phyloP scores from a whole-genome alignment of 2,888 invertebrate genomes.

The Caenorhabditis auriculariae region DNA sequence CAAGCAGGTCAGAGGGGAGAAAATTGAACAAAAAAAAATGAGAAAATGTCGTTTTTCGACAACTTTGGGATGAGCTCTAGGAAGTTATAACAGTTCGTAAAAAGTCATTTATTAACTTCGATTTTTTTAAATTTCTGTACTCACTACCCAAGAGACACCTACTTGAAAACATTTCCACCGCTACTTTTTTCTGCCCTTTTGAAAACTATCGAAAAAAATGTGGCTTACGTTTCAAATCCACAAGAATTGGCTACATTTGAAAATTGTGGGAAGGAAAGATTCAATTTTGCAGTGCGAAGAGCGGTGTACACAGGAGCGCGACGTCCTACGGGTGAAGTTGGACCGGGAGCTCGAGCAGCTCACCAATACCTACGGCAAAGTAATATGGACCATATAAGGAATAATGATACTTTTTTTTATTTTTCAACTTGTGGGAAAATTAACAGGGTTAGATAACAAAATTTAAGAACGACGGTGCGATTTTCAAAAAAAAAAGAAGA shows the following conservation, averaged over 20 bases:
- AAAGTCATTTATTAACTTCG: no score
- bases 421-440: conserved; percentile 68
- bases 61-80: background rate
- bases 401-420: conserved; percentile 69
- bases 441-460: background rate
- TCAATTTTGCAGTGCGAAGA: conserved; percentile 81
- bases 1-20: conserved; percentile 71
- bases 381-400: background rate
- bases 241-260: no score
- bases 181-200: no score
- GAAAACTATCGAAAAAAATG: no score
- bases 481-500: no score
- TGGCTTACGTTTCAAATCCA: no score
- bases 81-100: no score
- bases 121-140: no score
- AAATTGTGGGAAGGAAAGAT: no score
- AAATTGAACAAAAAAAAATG: conserved; percentile 6
- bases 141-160: no score
- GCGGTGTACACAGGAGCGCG: conserved; percentile 92
- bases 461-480: background rate
- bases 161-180: no score
- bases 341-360: conserved; percentile 79
- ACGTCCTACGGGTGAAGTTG: conserved; percentile 87
- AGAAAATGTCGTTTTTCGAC: background rate
- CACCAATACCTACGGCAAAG: conserved; percentile 9